Base-by-base conservation (phyloP, 1,140 invertebrate genomes). In the Lucilia cuprina region DNA sequence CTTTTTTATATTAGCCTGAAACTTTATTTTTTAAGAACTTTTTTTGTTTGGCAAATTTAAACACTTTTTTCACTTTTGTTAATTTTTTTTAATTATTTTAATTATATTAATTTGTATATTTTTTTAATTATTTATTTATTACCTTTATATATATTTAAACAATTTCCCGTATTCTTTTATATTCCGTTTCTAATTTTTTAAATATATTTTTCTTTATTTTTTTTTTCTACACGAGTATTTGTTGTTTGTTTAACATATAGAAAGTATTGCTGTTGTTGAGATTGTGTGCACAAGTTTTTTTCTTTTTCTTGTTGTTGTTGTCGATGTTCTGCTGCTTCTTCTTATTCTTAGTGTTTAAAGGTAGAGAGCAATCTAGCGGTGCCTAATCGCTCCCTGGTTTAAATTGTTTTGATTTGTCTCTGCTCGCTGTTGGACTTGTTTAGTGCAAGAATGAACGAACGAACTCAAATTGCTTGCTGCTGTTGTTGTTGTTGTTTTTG, bases 351-450 rank as follows among this genome's bases (percentile, higher is more conserved):
- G 65, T 25, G 41, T 55, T 55, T n/a, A 12, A 55, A 55, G 50
- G 50, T 55, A 17, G 13, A 5, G 77, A 10, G 10, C 47, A 25
- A 21, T 77, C 13, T 49, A 80, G 21, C 41, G 41, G 77, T 80
- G 77, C 41, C 77, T 80, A 80, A 80, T 80, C 41, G 77, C 47
- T 80, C 77, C 41, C 77, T 80, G 77, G 77, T 80, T 50, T 41
- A 47, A 80, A 80, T 80, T 80, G 41, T 21, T 47, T 49, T 80
- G 77, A 25, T 80, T 80, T 80, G 19, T 78, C 41, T 80, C 19
- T 83, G 41, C 9, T 50, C 12, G 19, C 7, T 60, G 49, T 70
- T 70, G 55, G 41, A 5, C 35, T 60, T 55, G 50, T 55, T 55
- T 55, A 55, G 17, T 17, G 17, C 12, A 49, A 49, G 13, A 49